Conservation (phyloP, 1,140 invertebrate genomes). For the Drosophila sproati region DNA sequence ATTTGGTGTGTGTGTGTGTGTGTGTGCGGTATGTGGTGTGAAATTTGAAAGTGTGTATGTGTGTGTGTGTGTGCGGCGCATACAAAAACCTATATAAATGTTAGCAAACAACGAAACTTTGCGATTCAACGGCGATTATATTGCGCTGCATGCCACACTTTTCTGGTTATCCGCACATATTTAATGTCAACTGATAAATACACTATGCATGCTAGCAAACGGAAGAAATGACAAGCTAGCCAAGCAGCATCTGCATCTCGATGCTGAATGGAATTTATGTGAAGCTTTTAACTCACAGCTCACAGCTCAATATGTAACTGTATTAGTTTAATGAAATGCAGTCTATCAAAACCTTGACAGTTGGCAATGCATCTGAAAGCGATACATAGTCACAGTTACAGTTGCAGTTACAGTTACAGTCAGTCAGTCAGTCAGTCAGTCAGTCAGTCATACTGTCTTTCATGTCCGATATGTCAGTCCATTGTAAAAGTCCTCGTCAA, state of each 20-base stretch:
- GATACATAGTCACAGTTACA: slow-evolving; percentile 10
- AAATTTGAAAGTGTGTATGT: slow-evolving; percentile 1
- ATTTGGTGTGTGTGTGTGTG: slow-evolving; percentile 8
- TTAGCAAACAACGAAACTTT: slow-evolving; percentile 68
- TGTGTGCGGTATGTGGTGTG: background rate
- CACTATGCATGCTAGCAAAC: background rate
- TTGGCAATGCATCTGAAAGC: slow-evolving; percentile 47
- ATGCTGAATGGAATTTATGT: slow-evolving; percentile 40
- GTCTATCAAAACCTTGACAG: slow-evolving; percentile 58
- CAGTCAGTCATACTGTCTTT: slow-evolving; percentile 18
- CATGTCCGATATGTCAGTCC: slow-evolving; percentile 39
- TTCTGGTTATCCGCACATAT: slow-evolving; percentile 14
- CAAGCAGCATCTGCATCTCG: background rate
- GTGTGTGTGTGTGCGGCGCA: background rate
- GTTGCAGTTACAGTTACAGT: slow-evolving; percentile 11
- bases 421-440: background rate
- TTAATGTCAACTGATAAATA: slow-evolving; percentile 6
- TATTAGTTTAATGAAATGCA: slow-evolving; percentile 74
- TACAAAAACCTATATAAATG: slow-evolving; percentile 48
- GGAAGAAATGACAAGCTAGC: background rate
- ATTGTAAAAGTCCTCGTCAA: slow-evolving; percentile 44
- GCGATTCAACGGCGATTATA: slow-evolving; percentile 74
- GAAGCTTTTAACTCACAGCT: slow-evolving; percentile 38
- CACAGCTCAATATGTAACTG: slow-evolving; percentile 13
- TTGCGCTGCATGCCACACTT: slow-evolving; percentile 42